Conservation (phyloP, 1,140 invertebrate genomes). For the Aphelenchoides avenae region DNA sequence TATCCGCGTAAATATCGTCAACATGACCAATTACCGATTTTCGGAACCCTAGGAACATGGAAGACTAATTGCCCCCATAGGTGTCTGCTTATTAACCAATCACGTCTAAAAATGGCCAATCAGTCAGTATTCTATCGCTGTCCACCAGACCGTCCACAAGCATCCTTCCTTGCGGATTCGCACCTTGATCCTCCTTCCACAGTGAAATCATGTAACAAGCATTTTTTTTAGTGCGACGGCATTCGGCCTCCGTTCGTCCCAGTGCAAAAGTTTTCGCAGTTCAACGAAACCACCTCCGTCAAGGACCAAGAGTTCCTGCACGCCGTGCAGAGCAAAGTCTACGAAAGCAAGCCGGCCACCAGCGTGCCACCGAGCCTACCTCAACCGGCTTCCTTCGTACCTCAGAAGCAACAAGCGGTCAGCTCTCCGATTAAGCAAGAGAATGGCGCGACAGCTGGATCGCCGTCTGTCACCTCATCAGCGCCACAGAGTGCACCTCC, state of each 20-base stretch:
- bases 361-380: conserved; percentile 10
- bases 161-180: too few relatives aligned
- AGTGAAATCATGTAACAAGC: too few relatives aligned
- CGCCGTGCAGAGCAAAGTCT: neutral
- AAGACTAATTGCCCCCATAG: too few relatives aligned
- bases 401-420: neutral
- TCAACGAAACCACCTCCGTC: conserved; percentile 7
- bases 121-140: too few relatives aligned
- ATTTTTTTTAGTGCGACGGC: conserved; percentile 26
- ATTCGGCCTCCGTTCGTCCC: conserved; percentile 11
- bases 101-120: too few relatives aligned
- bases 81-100: too few relatives aligned
- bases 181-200: too few relatives aligned
- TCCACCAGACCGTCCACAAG: too few relatives aligned
- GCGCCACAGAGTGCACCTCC: too few relatives aligned
- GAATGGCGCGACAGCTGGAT: neutral
- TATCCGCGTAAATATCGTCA: neutral
- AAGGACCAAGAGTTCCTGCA: conserved; percentile 22
- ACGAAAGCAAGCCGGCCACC: conserved; percentile 5
- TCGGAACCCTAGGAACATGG: too few relatives aligned
- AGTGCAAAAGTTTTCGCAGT: conserved; percentile 10
- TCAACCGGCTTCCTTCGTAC: conserved; percentile 3
- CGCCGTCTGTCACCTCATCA: too few relatives aligned
- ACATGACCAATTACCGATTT: too few relatives aligned
- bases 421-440: neutral